Evolutionary conservation across 2,113 vertebrate species (phyloP).

Genomic region (Candoia aspera): DNA sequence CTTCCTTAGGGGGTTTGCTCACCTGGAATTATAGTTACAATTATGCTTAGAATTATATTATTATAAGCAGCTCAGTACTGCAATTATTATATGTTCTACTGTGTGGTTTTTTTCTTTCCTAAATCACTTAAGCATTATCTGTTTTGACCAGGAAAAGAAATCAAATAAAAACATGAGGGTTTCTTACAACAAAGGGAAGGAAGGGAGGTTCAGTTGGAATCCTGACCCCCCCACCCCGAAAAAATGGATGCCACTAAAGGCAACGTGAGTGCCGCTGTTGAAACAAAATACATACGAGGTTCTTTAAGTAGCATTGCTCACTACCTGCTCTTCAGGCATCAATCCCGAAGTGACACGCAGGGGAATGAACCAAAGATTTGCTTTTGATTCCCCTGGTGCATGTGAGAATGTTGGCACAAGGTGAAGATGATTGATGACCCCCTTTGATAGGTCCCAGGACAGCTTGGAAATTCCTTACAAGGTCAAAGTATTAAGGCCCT

Average conservation of each 20-base stretch:
- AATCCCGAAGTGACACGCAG: too few species aligned
- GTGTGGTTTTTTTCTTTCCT: not conserved
- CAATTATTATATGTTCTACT: not conserved
- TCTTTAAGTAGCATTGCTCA: not conserved
- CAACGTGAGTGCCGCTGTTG: not conserved
- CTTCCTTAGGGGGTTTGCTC: not conserved
- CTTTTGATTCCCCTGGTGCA: not conserved
- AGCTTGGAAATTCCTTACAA: not conserved
- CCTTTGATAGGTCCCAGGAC: not conserved
- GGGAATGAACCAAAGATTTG: not conserved
- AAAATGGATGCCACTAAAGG: not conserved
- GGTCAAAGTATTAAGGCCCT: not conserved
- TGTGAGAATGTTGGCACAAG: not conserved
- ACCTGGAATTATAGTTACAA: not conserved
- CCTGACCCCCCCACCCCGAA: not conserved
- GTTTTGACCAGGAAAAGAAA: fast-evolving
- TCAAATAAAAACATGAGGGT: not conserved
- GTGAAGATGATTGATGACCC: not conserved
- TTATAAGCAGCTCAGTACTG: too few species aligned
- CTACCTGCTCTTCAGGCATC: too few species aligned
- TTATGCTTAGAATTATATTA: too few species aligned
- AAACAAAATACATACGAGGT: not conserved
- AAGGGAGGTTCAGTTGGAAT: not conserved
- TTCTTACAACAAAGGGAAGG: not conserved
- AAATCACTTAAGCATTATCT: not conserved